A percentile compares a stretch with the other conserved stretches of the same genome.
These are phyloP conservation scores for Helarctos malayanus DNA, from an alignment of 2,797 vertebrate species.

Conservation along the genomic window DNA sequence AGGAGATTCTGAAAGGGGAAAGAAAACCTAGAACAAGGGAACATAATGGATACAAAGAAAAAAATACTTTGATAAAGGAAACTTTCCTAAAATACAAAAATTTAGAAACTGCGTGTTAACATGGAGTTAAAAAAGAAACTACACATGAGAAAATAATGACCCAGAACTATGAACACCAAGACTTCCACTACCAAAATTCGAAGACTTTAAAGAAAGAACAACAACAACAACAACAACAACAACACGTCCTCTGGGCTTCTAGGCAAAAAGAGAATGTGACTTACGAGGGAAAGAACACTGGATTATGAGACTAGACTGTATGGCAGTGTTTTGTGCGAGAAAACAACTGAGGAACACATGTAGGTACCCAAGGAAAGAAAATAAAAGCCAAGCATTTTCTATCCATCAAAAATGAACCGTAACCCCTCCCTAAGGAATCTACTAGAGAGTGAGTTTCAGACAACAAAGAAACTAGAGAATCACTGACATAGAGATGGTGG, in stretches of 20 bases:
- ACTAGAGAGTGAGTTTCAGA: not conserved
- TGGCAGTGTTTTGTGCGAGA: not conserved
- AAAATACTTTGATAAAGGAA: not conserved
- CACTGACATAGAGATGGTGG: not conserved
- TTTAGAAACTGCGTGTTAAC: not conserved
- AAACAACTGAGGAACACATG: not conserved
- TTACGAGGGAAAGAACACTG: conserved; percentile 2
- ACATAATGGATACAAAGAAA: not conserved
- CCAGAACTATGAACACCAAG: not conserved
- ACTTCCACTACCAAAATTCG: not conserved
- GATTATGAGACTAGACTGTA: not conserved
- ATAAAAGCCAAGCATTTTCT: not conserved
- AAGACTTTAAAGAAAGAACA: not conserved
- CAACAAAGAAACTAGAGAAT: not conserved
- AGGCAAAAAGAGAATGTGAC: conserved; percentile 13
- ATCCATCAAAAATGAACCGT: conserved; percentile 8
- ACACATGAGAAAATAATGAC: not conserved
- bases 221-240: not conserved
- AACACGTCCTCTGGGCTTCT: not conserved
- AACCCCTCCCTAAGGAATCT: not conserved
- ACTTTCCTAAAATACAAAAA: not conserved
- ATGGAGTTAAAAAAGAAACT: not conserved
- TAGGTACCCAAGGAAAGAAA: conserved; percentile 27
- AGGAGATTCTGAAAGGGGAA: not conserved
- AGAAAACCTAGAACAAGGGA: not conserved